A percentile compares a stretch with the other conserved stretches of the same genome.
Evolutionary conservation across 2,113 vertebrate species (phyloP).

Genomic region (Gasterosteus aculeatus): DNA sequence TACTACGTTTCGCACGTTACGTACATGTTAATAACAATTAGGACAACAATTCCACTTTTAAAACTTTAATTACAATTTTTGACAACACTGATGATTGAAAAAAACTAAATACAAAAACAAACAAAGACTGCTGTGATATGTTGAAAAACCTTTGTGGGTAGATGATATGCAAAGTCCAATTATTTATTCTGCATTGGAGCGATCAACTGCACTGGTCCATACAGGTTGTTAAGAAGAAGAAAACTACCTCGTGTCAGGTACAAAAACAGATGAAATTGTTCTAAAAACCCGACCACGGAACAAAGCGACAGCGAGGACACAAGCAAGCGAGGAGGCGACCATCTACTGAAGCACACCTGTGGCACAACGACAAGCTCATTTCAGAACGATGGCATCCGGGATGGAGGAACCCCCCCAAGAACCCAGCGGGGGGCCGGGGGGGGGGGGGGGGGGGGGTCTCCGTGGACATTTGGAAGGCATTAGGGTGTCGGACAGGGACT

Average conservation of each 20-base stretch:
- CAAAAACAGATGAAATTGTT: constrained; percentile 32
- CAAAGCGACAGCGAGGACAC: constrained; percentile 8
- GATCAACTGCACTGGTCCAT: constrained; percentile 21
- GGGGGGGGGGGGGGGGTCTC: constrained; percentile 84
- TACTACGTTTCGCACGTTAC: not conserved
- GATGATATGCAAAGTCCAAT: constrained; percentile 25
- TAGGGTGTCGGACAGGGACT: constrained; percentile 92
- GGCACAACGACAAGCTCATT: constrained; percentile 36
- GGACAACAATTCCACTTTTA: constrained; percentile 13
- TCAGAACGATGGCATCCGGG: constrained; percentile 51
- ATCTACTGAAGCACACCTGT: not conserved
- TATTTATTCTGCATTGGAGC: constrained; percentile 38
- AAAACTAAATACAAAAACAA: constrained; percentile 21
- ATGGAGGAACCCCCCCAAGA: not conserved
- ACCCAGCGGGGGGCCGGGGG: constrained; percentile 69
- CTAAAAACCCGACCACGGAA: constrained; percentile 40
- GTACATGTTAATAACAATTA: constrained; percentile 5
- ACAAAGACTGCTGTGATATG: constrained; percentile 5
- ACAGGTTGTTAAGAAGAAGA: not conserved
- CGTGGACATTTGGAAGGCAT: constrained; percentile 92
- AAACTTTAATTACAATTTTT: constrained; percentile 59
- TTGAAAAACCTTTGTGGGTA: constrained; percentile 28
- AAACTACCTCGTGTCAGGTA: constrained; percentile 36
- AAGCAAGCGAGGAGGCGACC: not conserved
- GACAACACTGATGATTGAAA: constrained; percentile 55